Evolutionary conservation across 2,797 vertebrate genomes (phyloP), one percentile per base, ranked within the genome.

Genomic region (Hoplostethus mediterraneus): DNA sequence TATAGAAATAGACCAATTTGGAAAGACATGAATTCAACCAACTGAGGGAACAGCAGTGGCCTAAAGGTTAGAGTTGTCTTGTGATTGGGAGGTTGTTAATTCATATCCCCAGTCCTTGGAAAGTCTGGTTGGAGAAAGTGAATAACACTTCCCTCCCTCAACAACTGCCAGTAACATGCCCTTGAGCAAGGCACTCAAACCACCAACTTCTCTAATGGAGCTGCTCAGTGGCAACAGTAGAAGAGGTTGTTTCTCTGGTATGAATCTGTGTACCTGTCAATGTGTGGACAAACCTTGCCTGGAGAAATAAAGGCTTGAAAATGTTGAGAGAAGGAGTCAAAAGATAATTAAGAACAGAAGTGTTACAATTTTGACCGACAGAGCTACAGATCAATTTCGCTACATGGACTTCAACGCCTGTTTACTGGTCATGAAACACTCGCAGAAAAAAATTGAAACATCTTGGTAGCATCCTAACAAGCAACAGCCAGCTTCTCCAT

Each of bases 101-200:
- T 57, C 0, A 48, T 74, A 71, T 76, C 58, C 62, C 17, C 64
- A 63, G 44, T 72, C 74, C 42, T 53, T 51, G 31, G 16, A 49
- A 70, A 73, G 54, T 56, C 51, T 1, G 1, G 33, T 2, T 9
- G 12, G 52, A 17, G 73, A 69, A 14, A 45, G 44, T 14, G 13
- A 45, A 76, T 77, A 64, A 69, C 42, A 69, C 52, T 25, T 65
- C 63, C 25, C 62, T 67, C 70, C 60, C 25, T 81, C 67, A 51
- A 56, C 58, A 73, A 75, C 40, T 73, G 65, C 28, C 28, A 28
- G 28, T 28, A 28, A 77, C 71, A 74, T 71, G 75, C 79, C 58
- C 75, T 54, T 73, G 44, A 56, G 56, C 58, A 62, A 76, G 56
- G 36, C 54, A 56, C 21, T 36, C 13, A 56, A n/a, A 49, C 16